Percentiles rank a stretch among this genome's conserved stretches.
These are phyloP conservation scores for Pelosia muscerda DNA, from an alignment of 2,888 invertebrate genomes.

Conservation along the genomic window DNA sequence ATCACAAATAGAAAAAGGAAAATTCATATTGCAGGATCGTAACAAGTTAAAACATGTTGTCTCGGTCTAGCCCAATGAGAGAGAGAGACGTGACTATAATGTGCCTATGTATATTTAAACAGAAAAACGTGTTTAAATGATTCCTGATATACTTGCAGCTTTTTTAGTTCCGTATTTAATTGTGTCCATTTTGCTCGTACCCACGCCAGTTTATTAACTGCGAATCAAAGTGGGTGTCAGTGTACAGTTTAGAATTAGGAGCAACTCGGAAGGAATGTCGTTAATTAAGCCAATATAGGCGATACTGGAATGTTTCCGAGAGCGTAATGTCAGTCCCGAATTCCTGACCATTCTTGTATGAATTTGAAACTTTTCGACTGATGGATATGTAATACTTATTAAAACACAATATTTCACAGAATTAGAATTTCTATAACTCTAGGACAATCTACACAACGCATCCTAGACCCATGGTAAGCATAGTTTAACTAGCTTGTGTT, in stretches of 20 bases:
- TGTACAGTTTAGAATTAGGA: slow-evolving; percentile 20
- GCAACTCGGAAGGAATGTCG: slow-evolving; percentile 28
- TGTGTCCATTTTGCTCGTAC: background rate
- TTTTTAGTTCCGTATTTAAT: background rate
- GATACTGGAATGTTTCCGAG: slow-evolving; percentile 25
- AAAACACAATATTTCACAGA: background rate
- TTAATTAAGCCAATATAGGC: slow-evolving; percentile 39
- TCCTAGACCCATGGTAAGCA: too few relatives aligned
- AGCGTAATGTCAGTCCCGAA: slow-evolving; percentile 20
- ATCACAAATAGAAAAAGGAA: too few relatives aligned
- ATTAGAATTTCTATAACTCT: too few relatives aligned
- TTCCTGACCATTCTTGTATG: background rate
- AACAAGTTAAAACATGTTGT: too few relatives aligned
- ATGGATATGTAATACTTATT: background rate
- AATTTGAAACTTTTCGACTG: background rate
- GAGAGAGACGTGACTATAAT: too few relatives aligned
- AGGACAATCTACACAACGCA: too few relatives aligned
- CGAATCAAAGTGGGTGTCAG: slow-evolving; percentile 15
- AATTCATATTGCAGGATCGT: too few relatives aligned
- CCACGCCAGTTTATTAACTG: background rate
- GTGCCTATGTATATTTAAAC: too few relatives aligned
- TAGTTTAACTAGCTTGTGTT: too few relatives aligned
- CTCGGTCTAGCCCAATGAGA: too few relatives aligned
- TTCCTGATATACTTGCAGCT: too few relatives aligned
- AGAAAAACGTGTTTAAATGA: too few relatives aligned